Conservation (phyloP, 2,888 invertebrate genomes). For the Nysson spinosus region DNA sequence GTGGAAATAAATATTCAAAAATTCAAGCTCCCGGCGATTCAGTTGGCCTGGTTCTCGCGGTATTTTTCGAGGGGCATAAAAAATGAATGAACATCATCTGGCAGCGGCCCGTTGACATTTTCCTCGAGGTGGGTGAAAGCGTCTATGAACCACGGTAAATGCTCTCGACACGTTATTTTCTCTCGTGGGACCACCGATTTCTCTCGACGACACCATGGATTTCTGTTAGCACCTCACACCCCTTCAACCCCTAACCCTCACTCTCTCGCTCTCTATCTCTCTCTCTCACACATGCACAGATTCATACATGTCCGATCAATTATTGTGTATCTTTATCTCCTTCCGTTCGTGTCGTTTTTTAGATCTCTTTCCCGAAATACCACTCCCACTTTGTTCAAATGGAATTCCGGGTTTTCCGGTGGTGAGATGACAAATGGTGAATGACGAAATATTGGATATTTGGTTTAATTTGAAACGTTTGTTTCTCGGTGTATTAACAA, state of each 20-base stretch:
- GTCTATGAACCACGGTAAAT: conserved; percentile 33
- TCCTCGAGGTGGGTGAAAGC: conserved; percentile 22
- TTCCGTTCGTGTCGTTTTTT: background rate
- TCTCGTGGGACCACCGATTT: conserved; percentile 36
- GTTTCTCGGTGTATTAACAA: too few relatives aligned
- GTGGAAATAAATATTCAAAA: conserved; percentile 19
- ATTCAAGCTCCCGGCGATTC: background rate
- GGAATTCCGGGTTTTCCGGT: background rate
- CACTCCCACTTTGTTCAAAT: background rate
- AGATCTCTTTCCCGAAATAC: background rate
- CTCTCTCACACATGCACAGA: too few relatives aligned
- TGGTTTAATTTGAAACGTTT: too few relatives aligned
- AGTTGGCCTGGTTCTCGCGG: conserved; percentile 9
- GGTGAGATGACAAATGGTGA: background rate
- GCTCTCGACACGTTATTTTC: conserved; percentile 41
- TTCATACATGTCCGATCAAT: conserved; percentile 20
- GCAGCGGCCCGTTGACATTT: conserved; percentile 3
- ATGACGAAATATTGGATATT: too few relatives aligned
- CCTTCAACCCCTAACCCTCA: too few relatives aligned
- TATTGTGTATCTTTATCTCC: conserved; percentile 13
- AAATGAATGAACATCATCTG: conserved; percentile 56
- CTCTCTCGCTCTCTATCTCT: too few relatives aligned
- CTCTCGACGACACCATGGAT: conserved; percentile 40
- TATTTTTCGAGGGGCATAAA: conserved; percentile 38
- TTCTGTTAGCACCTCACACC: conserved; percentile 17